phyloP scores from a whole-genome alignment of 2,113 vertebrate genomes.

The Ornithorhynchus anatinus region DNA sequence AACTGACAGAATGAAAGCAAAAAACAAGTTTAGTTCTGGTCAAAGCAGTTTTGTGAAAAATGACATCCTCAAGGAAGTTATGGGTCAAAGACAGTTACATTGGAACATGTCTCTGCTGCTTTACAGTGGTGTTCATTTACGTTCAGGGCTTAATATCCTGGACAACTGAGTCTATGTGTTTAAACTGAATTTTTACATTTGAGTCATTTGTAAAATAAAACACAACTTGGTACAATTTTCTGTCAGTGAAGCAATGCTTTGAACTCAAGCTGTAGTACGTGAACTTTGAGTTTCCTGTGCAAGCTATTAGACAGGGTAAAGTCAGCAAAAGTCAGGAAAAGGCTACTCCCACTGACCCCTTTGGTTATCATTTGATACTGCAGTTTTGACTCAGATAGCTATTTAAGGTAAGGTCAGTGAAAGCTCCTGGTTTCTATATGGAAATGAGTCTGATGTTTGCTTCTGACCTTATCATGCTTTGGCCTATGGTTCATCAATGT shows the following conservation, averaged over 20 bases:
- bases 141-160: not conserved
- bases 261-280: not conserved
- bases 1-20: constrained; percentile 70
- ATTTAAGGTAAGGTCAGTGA: not conserved
- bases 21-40: constrained; percentile 69
- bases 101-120: not conserved
- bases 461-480: too few species aligned
- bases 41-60: constrained; percentile 58
- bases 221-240: not conserved
- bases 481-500: not conserved
- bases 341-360: not conserved
- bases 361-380: not conserved
- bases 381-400: not conserved
- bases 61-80: not conserved
- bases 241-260: not conserved
- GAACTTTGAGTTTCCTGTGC: not conserved
- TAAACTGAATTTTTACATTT: constrained; percentile 17
- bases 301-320: not conserved
- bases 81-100: not conserved
- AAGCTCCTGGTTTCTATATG: not conserved
- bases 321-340: not conserved
- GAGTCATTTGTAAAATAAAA: constrained; percentile 7
- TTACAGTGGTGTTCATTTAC: not conserved
- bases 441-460: not conserved
- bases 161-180: not conserved